Evolutionary conservation across 2,888 invertebrate species (phyloP).

Genomic region (Limnephilus marmoratus): DNA sequence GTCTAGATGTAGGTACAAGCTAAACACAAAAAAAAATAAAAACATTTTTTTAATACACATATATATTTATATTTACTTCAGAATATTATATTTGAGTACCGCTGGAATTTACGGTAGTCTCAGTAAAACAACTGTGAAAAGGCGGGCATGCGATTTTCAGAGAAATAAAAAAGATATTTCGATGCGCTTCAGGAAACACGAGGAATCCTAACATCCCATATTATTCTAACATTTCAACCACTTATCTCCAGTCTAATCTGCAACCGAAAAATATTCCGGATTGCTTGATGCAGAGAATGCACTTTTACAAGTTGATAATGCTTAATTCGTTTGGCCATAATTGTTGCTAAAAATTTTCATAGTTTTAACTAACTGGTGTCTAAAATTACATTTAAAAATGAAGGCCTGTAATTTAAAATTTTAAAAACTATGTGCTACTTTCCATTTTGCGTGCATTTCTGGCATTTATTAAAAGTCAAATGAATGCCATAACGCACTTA

Average conservation of each 20-base stretch:
- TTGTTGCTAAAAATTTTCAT: no score
- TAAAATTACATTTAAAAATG: no score
- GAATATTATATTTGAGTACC: not conserved
- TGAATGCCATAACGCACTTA: not conserved
- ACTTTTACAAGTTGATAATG: not conserved
- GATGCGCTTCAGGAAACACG: slow-evolving; percentile 19
- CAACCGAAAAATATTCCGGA: not conserved
- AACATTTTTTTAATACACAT: no score
- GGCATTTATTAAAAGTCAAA: not conserved
- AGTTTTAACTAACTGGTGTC: no score
- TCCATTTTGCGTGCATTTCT: not conserved
- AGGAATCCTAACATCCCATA: slow-evolving; percentile 19
- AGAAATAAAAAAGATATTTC: slow-evolving; percentile 53
- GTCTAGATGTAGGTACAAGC: no score
- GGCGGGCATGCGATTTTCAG: slow-evolving; percentile 13
- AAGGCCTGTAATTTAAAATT: no score
- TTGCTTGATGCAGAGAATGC: not conserved
- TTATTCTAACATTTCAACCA: not conserved
- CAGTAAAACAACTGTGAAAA: not conserved
- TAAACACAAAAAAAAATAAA: no score
- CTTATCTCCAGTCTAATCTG: not conserved
- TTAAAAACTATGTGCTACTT: not conserved
- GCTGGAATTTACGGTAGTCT: not conserved
- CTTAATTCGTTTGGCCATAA: no score
- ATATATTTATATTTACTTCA: not conserved